Percentiles rank a stretch among this genome's conserved stretches.
These are phyloP conservation scores for Stenichneumon culpator DNA, from an alignment of 2,888 invertebrate genomes.

Conservation along the genomic window DNA sequence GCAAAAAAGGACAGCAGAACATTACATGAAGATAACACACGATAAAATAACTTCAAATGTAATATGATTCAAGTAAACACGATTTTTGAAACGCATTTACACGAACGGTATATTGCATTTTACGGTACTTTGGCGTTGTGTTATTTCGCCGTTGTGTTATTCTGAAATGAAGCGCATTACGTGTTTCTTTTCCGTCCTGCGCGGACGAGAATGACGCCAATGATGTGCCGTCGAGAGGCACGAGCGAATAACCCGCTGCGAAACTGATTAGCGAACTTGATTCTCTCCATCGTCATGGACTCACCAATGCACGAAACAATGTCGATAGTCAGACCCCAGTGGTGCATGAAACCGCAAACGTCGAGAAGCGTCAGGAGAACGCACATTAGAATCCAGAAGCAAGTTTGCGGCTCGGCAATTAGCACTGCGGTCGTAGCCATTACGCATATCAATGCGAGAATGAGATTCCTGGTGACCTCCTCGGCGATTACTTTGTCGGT, in stretches of 20 bases:
- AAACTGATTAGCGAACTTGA: constrained; percentile 5
- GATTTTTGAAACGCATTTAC: too few species aligned
- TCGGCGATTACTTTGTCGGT: constrained; percentile 92
- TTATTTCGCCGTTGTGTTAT: too few species aligned
- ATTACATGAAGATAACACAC: too few species aligned
- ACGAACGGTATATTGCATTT: too few species aligned
- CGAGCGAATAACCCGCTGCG: background rate
- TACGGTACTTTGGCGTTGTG: too few species aligned
- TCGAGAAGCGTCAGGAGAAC: constrained; percentile 91
- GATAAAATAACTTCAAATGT: too few species aligned
- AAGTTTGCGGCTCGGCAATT: constrained; percentile 91
- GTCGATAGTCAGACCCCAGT: constrained; percentile 94
- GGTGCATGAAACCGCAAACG: constrained; percentile 92
- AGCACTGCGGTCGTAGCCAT: constrained; percentile 92
- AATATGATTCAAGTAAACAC: too few species aligned
- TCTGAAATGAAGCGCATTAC: too few species aligned
- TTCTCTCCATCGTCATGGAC: constrained; percentile 13
- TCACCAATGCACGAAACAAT: constrained; percentile 92
- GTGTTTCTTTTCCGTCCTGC: background rate
- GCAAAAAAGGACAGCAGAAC: too few species aligned
- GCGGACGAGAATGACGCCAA: background rate
- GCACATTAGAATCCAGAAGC: constrained; percentile 92
- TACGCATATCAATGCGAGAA: constrained; percentile 91
- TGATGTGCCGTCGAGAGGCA: background rate
- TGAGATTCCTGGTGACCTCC: constrained; percentile 92